These are phyloP conservation scores for Holothuria glaberrima DNA, from an alignment of 35 echinoderm and acorn worm species.

Conservation along the genomic window DNA sequence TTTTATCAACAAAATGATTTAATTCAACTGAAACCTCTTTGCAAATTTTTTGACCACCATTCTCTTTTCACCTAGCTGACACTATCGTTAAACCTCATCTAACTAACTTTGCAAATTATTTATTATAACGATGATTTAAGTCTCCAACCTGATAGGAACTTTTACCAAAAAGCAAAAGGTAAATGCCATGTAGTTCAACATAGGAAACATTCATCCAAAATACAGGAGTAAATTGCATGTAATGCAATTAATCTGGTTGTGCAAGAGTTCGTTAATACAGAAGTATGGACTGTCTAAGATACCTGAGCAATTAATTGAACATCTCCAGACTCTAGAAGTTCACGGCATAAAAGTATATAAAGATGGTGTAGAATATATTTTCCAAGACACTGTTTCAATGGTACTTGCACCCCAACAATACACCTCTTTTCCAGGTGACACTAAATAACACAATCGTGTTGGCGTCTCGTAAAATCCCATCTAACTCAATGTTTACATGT, in stretches of 20 bases:
- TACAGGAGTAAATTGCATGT: slow-evolving; percentile 15
- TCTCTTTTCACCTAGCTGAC: no score
- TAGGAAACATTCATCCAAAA: slow-evolving; percentile 10
- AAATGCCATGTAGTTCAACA: slow-evolving; percentile 19
- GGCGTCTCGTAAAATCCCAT: no score
- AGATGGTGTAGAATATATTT: slow-evolving; percentile 5
- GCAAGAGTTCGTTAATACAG: background rate
- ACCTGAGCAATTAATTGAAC: background rate
- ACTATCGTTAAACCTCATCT: no score
- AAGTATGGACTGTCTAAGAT: background rate
- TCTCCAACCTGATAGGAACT: slow-evolving; percentile 29
- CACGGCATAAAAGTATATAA: background rate
- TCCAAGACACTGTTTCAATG: background rate
- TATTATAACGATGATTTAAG: slow-evolving; percentile 58
- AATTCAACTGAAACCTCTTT: background rate
- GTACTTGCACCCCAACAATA: no score
- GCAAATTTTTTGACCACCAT: slow-evolving; percentile 54
- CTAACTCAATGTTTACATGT: no score
- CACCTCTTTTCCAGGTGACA: no score
- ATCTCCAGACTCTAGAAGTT: slow-evolving; percentile 41
- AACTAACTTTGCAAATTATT: no score
- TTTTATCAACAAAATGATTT: background rate
- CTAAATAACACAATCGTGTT: no score
- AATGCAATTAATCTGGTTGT: background rate
- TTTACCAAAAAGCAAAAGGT: slow-evolving; percentile 18